Percentiles rank a stretch among this genome's conserved stretches.
Evolutionary conservation across 2,888 invertebrate genomes (phyloP).

Genomic region (Drosophila merina): DNA sequence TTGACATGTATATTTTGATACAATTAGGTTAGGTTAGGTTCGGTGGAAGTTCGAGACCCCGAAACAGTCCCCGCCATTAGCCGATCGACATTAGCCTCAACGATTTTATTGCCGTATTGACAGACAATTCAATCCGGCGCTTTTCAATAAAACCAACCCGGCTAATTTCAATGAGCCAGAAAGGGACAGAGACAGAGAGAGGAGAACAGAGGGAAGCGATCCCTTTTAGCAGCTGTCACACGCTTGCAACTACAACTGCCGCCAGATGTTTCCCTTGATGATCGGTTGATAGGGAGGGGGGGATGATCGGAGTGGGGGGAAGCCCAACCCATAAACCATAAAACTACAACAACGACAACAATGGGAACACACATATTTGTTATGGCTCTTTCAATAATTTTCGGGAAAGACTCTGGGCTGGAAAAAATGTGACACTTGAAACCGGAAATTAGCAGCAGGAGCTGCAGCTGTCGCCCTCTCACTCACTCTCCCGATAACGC

Average conservation of each 20-base stretch:
- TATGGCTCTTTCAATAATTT: conserved; percentile 73
- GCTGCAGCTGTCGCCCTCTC: conserved; percentile 62
- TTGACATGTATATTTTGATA: background rate
- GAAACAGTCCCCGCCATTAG: conserved; percentile 23
- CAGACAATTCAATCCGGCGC: conserved; percentile 69
- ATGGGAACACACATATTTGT: conserved; percentile 52
- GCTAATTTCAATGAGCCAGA: conserved; percentile 47
- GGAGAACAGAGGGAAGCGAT: conserved; percentile 28
- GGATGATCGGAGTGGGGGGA: background rate
- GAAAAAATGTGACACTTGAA: conserved; percentile 68
- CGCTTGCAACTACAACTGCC: conserved; percentile 18
- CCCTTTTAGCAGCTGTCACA: conserved; percentile 67
- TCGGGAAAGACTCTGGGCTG: conserved; percentile 32
- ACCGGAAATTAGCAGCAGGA: conserved; percentile 69
- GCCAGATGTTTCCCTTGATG: conserved; percentile 64
- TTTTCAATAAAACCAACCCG: conserved; percentile 51
- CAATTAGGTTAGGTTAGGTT: conserved; percentile 2
- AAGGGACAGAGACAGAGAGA: conserved; percentile 9
- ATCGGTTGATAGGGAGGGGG: conserved; percentile 2
- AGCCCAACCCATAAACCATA: conserved; percentile 65
- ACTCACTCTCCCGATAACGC: conserved; percentile 9
- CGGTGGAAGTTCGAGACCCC: background rate
- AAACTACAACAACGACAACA: conserved; percentile 45
- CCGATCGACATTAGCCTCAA: conserved; percentile 47
- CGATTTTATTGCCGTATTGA: conserved; percentile 62